These are phyloP conservation scores for Sebastes oblongus DNA, from an alignment of 2,797 vertebrate species.

Conservation along the genomic window DNA sequence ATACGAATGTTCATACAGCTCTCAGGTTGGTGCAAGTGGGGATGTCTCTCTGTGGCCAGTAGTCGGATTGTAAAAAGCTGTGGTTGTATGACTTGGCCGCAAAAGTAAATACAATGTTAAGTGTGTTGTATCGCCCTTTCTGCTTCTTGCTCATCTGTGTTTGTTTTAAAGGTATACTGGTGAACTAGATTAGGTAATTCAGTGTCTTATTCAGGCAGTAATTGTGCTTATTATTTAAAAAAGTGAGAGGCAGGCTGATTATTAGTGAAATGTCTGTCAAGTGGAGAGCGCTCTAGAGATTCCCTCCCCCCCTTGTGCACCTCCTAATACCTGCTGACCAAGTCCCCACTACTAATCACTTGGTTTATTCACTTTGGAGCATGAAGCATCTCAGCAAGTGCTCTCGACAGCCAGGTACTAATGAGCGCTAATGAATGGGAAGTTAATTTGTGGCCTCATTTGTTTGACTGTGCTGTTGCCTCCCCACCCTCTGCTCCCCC, in stretches of 20 bases:
- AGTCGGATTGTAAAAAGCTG: neutral
- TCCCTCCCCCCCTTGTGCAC: neutral
- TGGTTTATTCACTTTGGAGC: conserved; percentile 56
- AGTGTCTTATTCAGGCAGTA: neutral
- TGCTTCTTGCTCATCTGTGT: neutral
- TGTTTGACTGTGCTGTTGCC: conserved; percentile 48
- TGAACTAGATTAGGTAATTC: neutral
- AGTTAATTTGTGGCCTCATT: conserved; percentile 63
- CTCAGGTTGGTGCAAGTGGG: neutral
- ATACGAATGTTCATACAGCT: neutral
- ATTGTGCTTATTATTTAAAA: conserved; percentile 9
- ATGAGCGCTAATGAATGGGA: conserved; percentile 70
- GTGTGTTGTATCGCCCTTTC: neutral
- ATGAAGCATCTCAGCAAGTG: conserved; percentile 53
- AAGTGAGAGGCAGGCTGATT: conserved; percentile 19
- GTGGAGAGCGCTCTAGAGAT: conserved; percentile 27
- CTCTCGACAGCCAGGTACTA: conserved; percentile 59
- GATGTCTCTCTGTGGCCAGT: neutral
- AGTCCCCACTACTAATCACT: conserved; percentile 52
- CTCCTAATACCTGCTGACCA: conserved; percentile 44
- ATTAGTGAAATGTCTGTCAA: conserved; percentile 41
- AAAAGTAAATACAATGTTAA: neutral
- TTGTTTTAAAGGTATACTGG: neutral
- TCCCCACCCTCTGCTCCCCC: conserved; percentile 5
- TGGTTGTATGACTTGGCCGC: neutral